phyloP scores from a whole-genome alignment of 2,113 vertebrate species.

The Syngnathus scovelli region DNA sequence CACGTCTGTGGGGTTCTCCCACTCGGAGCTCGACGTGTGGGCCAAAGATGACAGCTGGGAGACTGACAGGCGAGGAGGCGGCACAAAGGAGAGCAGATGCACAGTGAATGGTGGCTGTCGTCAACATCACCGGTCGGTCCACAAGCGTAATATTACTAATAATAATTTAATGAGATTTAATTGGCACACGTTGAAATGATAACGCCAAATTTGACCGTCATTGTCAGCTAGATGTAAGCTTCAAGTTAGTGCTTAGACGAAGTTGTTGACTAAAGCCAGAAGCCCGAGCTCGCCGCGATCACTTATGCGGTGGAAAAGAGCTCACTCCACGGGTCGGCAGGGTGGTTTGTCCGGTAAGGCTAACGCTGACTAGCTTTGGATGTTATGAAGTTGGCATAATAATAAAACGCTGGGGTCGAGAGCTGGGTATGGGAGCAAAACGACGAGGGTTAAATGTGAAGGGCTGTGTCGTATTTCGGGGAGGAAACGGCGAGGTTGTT shows the following conservation, averaged over 20 bases:
- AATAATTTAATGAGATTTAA: not conserved
- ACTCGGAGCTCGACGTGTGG: not conserved
- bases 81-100: slow-evolving; percentile 73
- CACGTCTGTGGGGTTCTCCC: not conserved
- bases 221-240: not conserved
- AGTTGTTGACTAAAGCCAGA: not conserved
- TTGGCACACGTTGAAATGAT: not conserved
- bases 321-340: not conserved
- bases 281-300: not conserved
- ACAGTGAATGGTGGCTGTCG: slow-evolving; percentile 55
- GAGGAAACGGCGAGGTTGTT: not conserved
- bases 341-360: not conserved
- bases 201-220: not conserved
- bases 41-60: slow-evolving; percentile 65
- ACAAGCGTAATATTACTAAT: not conserved
- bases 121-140: not conserved
- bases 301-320: not conserved
- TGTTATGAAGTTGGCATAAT: slow-evolving; percentile 45
- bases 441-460: not conserved
- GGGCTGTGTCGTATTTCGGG: not conserved
- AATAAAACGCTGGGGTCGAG: not conserved
- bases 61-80: slow-evolving; percentile 68
- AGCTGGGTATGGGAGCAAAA: not conserved
- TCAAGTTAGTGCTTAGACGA: not conserved
- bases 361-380: slow-evolving; percentile 49